These are phyloP conservation scores for Spilogale gracilis DNA, from an alignment of 2,113 vertebrate species.

Conservation along the genomic window DNA sequence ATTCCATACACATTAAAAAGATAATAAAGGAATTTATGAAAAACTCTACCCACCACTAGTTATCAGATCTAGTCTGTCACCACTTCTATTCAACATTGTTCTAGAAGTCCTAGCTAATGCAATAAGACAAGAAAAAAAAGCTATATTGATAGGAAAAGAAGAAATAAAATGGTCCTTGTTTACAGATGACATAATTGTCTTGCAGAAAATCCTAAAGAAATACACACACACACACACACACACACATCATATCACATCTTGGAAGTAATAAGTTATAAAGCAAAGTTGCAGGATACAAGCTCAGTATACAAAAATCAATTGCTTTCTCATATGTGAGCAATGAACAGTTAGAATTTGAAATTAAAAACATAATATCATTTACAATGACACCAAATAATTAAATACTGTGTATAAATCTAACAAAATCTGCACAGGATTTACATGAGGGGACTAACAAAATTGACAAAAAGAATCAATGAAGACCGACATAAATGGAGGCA, in stretches of 20 bases:
- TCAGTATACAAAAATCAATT: background rate
- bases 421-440: background rate
- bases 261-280: background rate
- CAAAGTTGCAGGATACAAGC: accelerated
- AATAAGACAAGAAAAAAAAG: slow-evolving; percentile 36
- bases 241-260: background rate
- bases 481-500: too few species aligned
- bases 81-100: accelerated
- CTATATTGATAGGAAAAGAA: background rate
- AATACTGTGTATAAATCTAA: background rate
- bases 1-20: accelerated
- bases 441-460: background rate
- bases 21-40: background rate
- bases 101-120: background rate
- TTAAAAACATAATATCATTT: background rate
- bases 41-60: accelerated
- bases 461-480: background rate
- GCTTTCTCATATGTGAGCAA: background rate
- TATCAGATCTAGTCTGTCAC: background rate
- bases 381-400: background rate
- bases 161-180: background rate
- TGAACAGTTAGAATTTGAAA: background rate
- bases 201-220: background rate
- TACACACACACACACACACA: background rate
- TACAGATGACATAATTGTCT: background rate